Base-by-base conservation (phyloP, 1,140 invertebrate genomes). In the Lepidurus packardi region DNA sequence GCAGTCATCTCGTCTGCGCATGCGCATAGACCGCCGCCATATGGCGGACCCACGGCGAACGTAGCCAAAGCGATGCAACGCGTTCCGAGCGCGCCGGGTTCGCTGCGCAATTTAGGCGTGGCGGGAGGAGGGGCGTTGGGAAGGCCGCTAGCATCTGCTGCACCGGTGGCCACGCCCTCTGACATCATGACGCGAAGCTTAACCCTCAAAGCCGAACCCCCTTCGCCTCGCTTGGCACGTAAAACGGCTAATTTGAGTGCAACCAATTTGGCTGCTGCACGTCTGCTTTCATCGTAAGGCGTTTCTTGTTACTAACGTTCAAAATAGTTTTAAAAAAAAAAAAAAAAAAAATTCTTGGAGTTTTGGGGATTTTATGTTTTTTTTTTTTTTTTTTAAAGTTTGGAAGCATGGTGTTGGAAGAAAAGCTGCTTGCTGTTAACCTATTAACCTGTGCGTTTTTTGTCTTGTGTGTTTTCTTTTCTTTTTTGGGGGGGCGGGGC, bases 71-170 rank as follows among this genome's bases (percentile, higher is more conserved):
- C 74, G 7, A 42, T 77, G 21, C 76, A 45, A 41, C 76, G 44
- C 79, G 90, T 92, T 34, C 90, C 91, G 24, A 91, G 90, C 83
- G 90, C 91, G 34, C 90, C 91, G 34, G 90, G 90, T 76, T 75
- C 44, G 11, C 53, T 77, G 43, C 47, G 76, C 24, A 77, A 45
- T 45, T 47, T 53, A 11, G 76, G 65, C 9, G 65, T 77, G 16
- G 44, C 44, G 41, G 44, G 45, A 8, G 41, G 65, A 43, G 53
- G 77, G 8, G 53, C 45, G 8, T 78, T 53, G 77, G 42, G 45
- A 10, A 34, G 44, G n/a, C 43, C 25, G 21, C 13, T 47, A 42
- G 77, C 34, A 0, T 3, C 34, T 21, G 77, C 25, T 43, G 44
- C 45, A 6, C 10, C 47, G 11, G 79, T 90, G 91, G 24, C 90